Conservation (phyloP, 2,113 vertebrate species). For the Rhizomys pruinosus region DNA sequence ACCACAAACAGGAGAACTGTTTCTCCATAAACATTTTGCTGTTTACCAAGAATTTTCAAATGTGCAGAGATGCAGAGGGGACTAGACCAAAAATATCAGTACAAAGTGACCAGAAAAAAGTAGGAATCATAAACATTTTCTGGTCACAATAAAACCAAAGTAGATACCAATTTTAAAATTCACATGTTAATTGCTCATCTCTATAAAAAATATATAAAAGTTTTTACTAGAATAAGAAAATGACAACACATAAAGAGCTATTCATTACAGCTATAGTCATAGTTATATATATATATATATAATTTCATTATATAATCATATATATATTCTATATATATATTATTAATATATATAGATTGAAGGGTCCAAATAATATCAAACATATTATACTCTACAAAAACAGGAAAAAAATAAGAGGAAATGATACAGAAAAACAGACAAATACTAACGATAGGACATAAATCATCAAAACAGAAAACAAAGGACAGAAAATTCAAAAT, state of each 20-base stretch:
- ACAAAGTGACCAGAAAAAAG: neutral
- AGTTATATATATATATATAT: too few species aligned
- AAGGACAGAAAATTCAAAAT: slow-evolving; percentile 32
- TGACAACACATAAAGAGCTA: neutral
- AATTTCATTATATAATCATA: too few species aligned
- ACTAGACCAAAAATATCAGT: neutral
- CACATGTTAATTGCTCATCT: neutral
- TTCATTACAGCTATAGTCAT: neutral
- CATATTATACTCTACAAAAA: neutral
- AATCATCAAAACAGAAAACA: neutral
- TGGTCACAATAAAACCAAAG: slow-evolving; percentile 36
- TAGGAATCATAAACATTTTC: neutral
- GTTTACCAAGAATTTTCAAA: slow-evolving; percentile 2
- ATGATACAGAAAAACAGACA: neutral
- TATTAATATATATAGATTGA: too few species aligned
- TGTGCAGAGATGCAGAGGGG: neutral
- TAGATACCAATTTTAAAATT: neutral
- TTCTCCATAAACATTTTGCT: neutral
- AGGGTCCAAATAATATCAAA: slow-evolving; percentile 2
- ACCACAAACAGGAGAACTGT: neutral
- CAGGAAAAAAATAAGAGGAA: neutral
- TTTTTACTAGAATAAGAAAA: slow-evolving; percentile 39
- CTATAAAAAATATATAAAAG: neutral
- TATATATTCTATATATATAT: too few species aligned
- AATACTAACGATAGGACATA: slow-evolving; percentile 1